These are phyloP conservation scores for Drosophila mulleri DNA, from an alignment of 2,888 invertebrate genomes.

Conservation along the genomic window DNA sequence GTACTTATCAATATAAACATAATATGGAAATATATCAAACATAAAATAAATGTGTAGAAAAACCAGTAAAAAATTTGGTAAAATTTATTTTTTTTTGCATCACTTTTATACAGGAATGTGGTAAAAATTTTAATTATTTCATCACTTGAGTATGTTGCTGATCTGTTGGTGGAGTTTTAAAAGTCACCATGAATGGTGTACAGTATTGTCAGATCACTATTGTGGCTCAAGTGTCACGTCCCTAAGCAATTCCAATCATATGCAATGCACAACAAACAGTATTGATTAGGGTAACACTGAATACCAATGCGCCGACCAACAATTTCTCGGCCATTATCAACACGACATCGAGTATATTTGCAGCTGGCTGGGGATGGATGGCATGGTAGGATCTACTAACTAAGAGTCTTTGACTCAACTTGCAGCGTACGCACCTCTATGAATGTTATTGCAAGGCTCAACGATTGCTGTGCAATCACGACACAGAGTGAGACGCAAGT, in stretches of 20 bases:
- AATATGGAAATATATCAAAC: not conserved
- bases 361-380: slow-evolving; percentile 56
- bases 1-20: not conserved
- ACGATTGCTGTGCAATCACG: slow-evolving; percentile 45
- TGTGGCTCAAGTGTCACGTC: not conserved
- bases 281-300: slow-evolving; percentile 45
- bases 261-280: slow-evolving; percentile 50
- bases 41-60: not conserved
- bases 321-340: slow-evolving; percentile 51
- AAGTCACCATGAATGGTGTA: not conserved
- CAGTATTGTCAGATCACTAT: not conserved
- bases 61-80: not conserved
- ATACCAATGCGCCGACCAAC: slow-evolving; percentile 49
- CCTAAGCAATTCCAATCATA: slow-evolving; percentile 47
- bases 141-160: not conserved
- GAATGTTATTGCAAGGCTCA: slow-evolving; percentile 45
- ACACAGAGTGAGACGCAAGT: slow-evolving; percentile 55
- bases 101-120: not conserved
- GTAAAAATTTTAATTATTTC: not conserved
- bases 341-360: slow-evolving; percentile 45
- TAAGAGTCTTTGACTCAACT: not conserved
- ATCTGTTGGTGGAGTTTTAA: not conserved
- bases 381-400: not conserved
- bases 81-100: not conserved
- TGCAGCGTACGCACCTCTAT: slow-evolving; percentile 45